Conservation (phyloP, 92 coral and sea anemone species). For the Porites evermanni region DNA sequence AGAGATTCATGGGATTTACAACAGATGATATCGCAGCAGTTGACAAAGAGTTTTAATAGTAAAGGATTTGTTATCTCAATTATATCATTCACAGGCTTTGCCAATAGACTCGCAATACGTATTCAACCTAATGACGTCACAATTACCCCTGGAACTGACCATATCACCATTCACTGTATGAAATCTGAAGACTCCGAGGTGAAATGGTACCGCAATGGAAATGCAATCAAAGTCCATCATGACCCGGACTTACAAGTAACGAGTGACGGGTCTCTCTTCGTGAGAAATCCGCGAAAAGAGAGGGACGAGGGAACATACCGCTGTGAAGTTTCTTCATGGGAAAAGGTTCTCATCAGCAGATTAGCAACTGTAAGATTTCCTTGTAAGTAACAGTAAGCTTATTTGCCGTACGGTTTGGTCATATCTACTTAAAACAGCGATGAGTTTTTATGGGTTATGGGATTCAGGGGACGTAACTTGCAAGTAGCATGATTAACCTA, state of each 20-base stretch:
- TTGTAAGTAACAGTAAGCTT: constrained; percentile 58
- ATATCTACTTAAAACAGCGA: too few relatives aligned
- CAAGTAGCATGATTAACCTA: too few relatives aligned
- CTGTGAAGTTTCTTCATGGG: constrained; percentile 68
- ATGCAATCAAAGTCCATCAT: constrained; percentile 41
- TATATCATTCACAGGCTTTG: constrained; percentile 45
- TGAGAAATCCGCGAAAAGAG: constrained; percentile 59
- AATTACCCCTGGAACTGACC: constrained; percentile 30
- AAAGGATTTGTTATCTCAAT: too few relatives aligned
- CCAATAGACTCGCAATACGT: constrained; percentile 63
- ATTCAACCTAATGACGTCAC: constrained; percentile 73
- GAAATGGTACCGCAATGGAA: constrained; percentile 73
- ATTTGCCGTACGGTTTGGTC: too few relatives aligned
- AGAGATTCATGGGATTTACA: too few relatives aligned
- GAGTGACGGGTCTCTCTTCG: constrained; percentile 78
- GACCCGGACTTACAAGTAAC: constrained; percentile 61
- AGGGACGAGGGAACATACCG: constrained; percentile 81
- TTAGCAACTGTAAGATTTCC: constrained; percentile 76
- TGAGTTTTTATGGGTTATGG: too few relatives aligned
- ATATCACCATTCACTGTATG: constrained; percentile 77
- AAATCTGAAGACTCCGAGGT: constrained; percentile 62
- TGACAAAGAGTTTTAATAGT: too few relatives aligned
- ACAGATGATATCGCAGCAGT: too few relatives aligned
- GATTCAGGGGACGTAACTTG: too few relatives aligned
- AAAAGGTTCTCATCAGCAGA: constrained; percentile 62